These are phyloP conservation scores for Pocillopora meandrina DNA, from an alignment of 92 coral and sea anemone genomes.

Conservation along the genomic window DNA sequence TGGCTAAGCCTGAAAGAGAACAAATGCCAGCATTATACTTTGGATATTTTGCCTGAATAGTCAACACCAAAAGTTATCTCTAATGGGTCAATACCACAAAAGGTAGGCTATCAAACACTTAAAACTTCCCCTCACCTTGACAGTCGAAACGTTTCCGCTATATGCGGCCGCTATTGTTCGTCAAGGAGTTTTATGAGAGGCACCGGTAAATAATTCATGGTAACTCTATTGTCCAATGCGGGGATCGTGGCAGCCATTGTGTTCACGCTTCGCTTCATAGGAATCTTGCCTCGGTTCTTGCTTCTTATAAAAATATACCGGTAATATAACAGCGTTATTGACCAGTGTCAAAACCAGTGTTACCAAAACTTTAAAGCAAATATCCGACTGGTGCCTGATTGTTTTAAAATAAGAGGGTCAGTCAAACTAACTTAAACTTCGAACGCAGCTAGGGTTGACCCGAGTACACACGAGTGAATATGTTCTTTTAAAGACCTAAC, in stretches of 20 bases:
- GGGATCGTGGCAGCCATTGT: slow-evolving; percentile 84
- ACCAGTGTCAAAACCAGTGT: slow-evolving; percentile 41
- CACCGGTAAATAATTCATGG: slow-evolving; percentile 60
- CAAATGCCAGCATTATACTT: slow-evolving; percentile 23
- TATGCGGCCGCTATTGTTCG: slow-evolving; percentile 54
- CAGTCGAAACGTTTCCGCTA: slow-evolving; percentile 34
- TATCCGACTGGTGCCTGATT: slow-evolving; percentile 36
- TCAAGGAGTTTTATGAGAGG: slow-evolving; percentile 63
- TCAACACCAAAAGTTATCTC: slow-evolving; percentile 16
- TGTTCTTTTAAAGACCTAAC: neutral
- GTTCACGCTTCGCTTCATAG: slow-evolving; percentile 52
- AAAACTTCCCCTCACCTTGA: slow-evolving; percentile 35
- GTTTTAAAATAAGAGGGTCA: slow-evolving; percentile 13
- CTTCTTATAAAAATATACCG: slow-evolving; percentile 20
- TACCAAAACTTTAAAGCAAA: slow-evolving; percentile 32
- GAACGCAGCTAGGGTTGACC: slow-evolving; percentile 14
- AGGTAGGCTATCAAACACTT: neutral
- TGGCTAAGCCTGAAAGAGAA: slow-evolving; percentile 64
- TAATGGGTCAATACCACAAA: neutral
- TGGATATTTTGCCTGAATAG: slow-evolving; percentile 18
- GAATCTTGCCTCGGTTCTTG: slow-evolving; percentile 21
- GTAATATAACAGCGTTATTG: slow-evolving; percentile 33
- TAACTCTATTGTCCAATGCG: slow-evolving; percentile 57
- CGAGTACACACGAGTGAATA: neutral
- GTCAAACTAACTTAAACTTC: neutral